These are phyloP conservation scores for Margarornis squamiger DNA, from an alignment of 2,797 vertebrate genomes.

Conservation along the genomic window DNA sequence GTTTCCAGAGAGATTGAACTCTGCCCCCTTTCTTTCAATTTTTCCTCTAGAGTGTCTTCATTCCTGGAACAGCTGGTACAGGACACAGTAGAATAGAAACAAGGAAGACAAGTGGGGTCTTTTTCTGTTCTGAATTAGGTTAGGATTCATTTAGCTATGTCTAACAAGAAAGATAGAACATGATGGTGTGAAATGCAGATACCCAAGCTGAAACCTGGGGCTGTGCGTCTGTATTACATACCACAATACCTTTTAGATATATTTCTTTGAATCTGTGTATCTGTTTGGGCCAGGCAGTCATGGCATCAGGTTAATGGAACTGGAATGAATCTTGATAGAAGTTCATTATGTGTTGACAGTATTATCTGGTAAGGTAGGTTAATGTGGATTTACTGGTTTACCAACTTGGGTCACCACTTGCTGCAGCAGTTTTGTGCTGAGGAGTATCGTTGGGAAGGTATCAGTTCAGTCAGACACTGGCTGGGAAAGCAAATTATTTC, in stretches of 20 bases:
- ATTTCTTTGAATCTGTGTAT: neutral
- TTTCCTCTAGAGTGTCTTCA: neutral
- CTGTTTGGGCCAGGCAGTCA: neutral
- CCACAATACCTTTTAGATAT: neutral
- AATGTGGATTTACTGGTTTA: neutral
- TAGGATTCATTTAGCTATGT: neutral
- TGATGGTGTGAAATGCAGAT: neutral
- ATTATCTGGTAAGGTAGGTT: neutral
- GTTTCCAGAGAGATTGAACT: neutral
- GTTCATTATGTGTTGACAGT: neutral
- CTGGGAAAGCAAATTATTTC: neutral
- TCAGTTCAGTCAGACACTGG: neutral
- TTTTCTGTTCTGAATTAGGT: neutral
- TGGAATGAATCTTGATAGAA: neutral
- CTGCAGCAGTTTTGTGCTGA: neutral
- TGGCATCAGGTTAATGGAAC: neutral
- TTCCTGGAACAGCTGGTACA: neutral
- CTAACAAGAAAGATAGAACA: neutral
- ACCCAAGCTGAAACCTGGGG: neutral
- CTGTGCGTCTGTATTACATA: neutral
- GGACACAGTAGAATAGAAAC: neutral
- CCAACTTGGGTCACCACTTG: neutral
- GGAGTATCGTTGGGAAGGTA: neutral
- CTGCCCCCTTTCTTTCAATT: neutral
- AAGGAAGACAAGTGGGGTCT: neutral